Evolutionary conservation across 92 coral and sea anemone species (phyloP).

Genomic region (Siderastrea radians): DNA sequence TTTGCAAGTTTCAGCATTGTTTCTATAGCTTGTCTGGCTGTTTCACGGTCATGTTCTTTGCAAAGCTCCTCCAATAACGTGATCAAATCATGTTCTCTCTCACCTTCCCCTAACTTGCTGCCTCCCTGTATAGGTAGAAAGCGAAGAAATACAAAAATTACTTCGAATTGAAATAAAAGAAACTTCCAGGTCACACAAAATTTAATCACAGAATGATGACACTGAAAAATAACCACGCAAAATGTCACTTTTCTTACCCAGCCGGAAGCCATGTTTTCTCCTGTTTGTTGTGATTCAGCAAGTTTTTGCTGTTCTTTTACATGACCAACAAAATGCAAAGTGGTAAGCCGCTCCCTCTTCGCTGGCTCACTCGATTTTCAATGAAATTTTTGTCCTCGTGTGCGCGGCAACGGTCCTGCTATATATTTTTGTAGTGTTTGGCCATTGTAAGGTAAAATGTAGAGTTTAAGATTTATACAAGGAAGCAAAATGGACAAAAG

Average conservation of each 20-base stretch:
- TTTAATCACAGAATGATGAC: neutral
- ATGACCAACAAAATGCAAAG: neutral
- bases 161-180: neutral
- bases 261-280: slow-evolving; percentile 64
- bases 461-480: too few species aligned
- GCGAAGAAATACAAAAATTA: neutral
- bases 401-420: slow-evolving; percentile 1
- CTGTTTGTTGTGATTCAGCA: slow-evolving; percentile 9
- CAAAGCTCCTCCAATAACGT: slow-evolving; percentile 57
- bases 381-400: neutral
- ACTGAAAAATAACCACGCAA: neutral
- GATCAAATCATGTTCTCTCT: slow-evolving; percentile 61
- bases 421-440: neutral
- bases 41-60: slow-evolving; percentile 65
- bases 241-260: slow-evolving; percentile 41
- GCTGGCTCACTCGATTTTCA: neutral
- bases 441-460: neutral
- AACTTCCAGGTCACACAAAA: neutral
- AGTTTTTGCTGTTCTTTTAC: neutral
- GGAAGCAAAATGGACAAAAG: slow-evolving; percentile 72
- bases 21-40: slow-evolving; percentile 76
- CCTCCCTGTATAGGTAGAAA: slow-evolving; percentile 22
- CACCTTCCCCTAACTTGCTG: slow-evolving; percentile 61
- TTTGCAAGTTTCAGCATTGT: slow-evolving; percentile 77
- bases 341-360: neutral